A percentile compares a stretch with the other conserved stretches of the same genome.
phyloP scores from a whole-genome alignment of 2,113 vertebrate species.

The Nicator chloris region DNA sequence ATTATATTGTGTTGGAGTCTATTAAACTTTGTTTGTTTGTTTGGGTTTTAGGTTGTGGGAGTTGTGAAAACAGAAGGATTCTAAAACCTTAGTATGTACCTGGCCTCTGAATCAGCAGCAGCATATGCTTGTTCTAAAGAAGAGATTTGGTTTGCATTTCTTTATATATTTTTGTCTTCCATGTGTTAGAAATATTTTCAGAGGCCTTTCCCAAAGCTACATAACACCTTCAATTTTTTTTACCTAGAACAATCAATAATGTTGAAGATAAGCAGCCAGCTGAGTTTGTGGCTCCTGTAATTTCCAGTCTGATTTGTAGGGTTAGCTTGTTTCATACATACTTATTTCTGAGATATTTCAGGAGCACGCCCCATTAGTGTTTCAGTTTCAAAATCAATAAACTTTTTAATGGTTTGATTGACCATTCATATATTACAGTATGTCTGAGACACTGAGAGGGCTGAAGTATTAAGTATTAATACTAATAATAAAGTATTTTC shows the following conservation, averaged over 20 bases:
- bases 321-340: not conserved
- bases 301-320: not conserved
- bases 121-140: not conserved
- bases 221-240: not conserved
- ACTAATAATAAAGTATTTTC: not conserved
- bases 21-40: not conserved
- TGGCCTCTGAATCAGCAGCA: not conserved
- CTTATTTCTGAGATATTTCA: not conserved
- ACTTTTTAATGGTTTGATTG: not conserved
- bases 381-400: not conserved
- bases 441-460: not conserved
- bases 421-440: not conserved
- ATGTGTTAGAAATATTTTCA: not conserved
- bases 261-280: not conserved
- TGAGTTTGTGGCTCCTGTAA: not conserved
- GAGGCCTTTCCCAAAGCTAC: not conserved
- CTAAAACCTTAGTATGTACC: not conserved
- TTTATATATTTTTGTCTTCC: not conserved
- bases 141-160: not conserved
- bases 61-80: not conserved
- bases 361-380: not conserved
- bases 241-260: not conserved
- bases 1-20: fast-evolving
- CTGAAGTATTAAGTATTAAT: not conserved
- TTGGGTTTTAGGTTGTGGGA: not conserved